These are phyloP conservation scores for Exephanes ischioxanthus DNA, from an alignment of 2,888 invertebrate species.

Conservation along the genomic window DNA sequence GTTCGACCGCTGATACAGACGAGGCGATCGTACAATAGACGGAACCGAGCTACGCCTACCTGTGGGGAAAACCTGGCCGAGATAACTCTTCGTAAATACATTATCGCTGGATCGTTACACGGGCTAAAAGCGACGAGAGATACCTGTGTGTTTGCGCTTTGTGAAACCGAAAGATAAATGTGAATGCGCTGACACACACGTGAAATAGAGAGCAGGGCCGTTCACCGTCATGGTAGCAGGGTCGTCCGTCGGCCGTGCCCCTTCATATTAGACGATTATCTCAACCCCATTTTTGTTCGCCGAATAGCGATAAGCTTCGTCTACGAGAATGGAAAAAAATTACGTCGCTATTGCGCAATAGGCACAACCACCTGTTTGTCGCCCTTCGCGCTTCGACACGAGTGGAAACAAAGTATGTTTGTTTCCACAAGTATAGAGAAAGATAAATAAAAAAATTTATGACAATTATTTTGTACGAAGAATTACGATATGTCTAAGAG, in stretches of 20 bases:
- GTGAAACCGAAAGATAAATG: background rate
- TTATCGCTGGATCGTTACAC: conserved; percentile 65
- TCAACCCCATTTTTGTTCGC: too few species aligned
- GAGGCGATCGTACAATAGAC: conserved; percentile 13
- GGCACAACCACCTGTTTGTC: too few species aligned
- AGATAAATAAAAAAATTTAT: too few species aligned
- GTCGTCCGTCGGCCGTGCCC: background rate
- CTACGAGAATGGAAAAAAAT: too few species aligned
- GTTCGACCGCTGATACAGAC: background rate
- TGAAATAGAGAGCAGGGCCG: background rate
- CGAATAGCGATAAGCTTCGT: too few species aligned
- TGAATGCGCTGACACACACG: background rate
- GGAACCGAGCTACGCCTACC: background rate
- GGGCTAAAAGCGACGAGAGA: conserved; percentile 8
- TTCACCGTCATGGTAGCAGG: background rate
- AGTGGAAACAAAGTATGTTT: too few species aligned
- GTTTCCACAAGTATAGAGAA: too few species aligned
- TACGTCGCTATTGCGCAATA: too few species aligned
- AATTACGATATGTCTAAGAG: too few species aligned
- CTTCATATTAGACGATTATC: background rate
- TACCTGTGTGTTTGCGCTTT: background rate
- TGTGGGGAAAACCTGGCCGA: conserved; percentile 75
- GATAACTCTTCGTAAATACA: conserved; percentile 73
- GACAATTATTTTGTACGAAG: too few species aligned
- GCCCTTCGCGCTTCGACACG: too few species aligned